phyloP scores from a whole-genome alignment of 2,888 invertebrate species.

The Abrostola tripartita region DNA sequence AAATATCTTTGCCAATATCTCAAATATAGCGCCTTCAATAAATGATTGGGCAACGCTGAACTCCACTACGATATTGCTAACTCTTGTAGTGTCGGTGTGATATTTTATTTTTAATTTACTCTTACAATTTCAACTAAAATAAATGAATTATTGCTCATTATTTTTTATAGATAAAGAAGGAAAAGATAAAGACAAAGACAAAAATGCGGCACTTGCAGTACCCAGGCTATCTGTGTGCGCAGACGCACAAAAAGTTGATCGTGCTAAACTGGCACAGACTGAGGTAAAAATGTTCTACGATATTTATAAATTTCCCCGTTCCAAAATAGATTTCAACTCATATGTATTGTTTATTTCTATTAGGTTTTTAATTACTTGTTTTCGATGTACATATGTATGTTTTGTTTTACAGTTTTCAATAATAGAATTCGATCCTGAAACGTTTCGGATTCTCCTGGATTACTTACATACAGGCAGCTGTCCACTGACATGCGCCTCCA shows the following conservation, averaged over 20 bases:
- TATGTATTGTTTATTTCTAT: slow-evolving; percentile 7
- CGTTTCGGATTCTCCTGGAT: slow-evolving; percentile 96
- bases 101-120: background rate
- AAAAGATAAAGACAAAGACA: slow-evolving; percentile 94
- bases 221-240: slow-evolving; percentile 97
- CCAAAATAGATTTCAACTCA: slow-evolving; percentile 19
- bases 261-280: slow-evolving; percentile 96
- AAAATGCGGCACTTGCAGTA: slow-evolving; percentile 93
- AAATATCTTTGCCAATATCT: background rate
- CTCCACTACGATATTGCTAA: background rate
- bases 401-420: slow-evolving; percentile 93
- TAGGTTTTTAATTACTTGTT: slow-evolving; percentile 3
- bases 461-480: slow-evolving; percentile 98
- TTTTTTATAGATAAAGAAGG: slow-evolving; percentile 91
- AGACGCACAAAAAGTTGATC: slow-evolving; percentile 97
- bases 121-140: background rate
- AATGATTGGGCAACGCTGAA: slow-evolving; percentile 18
- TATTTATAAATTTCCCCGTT: slow-evolving; percentile 25
- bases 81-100: background rate
- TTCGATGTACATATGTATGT: slow-evolving; percentile 7
- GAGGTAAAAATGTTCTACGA: slow-evolving; percentile 87
- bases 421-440: slow-evolving; percentile 98
- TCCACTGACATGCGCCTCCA: slow-evolving; percentile 96
- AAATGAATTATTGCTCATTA: background rate
- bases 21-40: slow-evolving; percentile 27